These are phyloP conservation scores for Procambarus clarkii DNA, from an alignment of 1,140 invertebrate genomes.

Conservation along the genomic window DNA sequence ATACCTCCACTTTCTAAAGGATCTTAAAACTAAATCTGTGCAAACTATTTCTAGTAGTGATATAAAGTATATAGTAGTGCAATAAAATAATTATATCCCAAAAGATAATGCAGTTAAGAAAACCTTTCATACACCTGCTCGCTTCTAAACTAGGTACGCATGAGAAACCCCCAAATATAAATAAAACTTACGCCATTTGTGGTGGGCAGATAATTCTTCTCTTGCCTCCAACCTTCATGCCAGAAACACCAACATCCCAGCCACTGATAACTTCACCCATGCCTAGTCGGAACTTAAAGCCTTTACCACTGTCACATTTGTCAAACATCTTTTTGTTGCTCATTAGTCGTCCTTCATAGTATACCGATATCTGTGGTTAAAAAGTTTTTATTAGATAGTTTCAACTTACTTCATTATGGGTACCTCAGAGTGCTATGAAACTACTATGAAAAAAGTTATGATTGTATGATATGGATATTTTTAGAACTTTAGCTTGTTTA, in stretches of 20 bases:
- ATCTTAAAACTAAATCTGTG: too few relatives aligned
- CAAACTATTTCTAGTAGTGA: too few relatives aligned
- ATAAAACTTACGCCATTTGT: slow-evolving; percentile 84
- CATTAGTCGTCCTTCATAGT: slow-evolving; percentile 86
- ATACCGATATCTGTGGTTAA: slow-evolving; percentile 79
- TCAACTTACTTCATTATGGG: background rate
- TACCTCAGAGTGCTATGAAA: too few relatives aligned
- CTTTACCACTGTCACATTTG: slow-evolving; percentile 82
- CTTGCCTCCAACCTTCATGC: slow-evolving; percentile 96
- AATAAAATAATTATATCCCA: too few relatives aligned
- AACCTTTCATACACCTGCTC: too few relatives aligned
- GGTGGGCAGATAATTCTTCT: slow-evolving; percentile 89
- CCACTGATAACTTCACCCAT: slow-evolving; percentile 92
- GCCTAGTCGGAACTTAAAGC: slow-evolving; percentile 91
- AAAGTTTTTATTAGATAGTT: slow-evolving; percentile 36
- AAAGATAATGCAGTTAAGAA: too few relatives aligned
- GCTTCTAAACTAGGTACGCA: too few relatives aligned
- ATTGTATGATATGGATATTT: too few relatives aligned
- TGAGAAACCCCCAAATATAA: background rate
- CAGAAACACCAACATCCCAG: slow-evolving; percentile 91
- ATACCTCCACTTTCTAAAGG: too few relatives aligned
- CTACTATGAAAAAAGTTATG: too few relatives aligned
- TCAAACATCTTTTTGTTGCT: slow-evolving; percentile 91
- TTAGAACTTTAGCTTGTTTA: too few relatives aligned
- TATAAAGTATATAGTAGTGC: too few relatives aligned